A percentile compares a stretch with the other conserved stretches of the same genome.
Conservation (phyloP, 2,888 invertebrate species). For the Pemphredon lugubris region DNA sequence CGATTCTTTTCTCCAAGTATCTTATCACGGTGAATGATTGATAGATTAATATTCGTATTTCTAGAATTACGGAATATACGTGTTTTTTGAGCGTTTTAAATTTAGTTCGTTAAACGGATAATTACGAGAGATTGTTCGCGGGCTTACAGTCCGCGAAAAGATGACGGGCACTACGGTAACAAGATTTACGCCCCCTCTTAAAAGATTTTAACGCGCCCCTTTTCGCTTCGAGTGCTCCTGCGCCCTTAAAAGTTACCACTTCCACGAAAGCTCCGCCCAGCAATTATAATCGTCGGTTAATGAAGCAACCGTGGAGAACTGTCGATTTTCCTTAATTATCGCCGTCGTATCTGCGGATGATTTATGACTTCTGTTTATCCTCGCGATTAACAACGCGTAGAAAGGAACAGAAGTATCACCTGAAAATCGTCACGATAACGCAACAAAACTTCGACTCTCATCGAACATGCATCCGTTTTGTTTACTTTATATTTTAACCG, state of each 20-base stretch:
- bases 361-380: neutral
- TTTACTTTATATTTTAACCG: too few species aligned
- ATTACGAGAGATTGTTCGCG: neutral
- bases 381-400: neutral
- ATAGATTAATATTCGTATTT: too few species aligned
- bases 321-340: conserved; percentile 32
- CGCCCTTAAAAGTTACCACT: conserved; percentile 41
- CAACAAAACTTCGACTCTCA: too few species aligned
- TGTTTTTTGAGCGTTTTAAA: neutral
- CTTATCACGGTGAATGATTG: too few species aligned
- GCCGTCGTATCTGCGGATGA: neutral
- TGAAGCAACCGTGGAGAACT: conserved; percentile 24
- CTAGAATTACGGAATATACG: too few species aligned
- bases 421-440: too few species aligned
- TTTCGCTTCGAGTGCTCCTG: conserved; percentile 47
- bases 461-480: too few species aligned
- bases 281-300: conserved; percentile 59
- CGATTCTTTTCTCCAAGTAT: neutral
- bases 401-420: neutral
- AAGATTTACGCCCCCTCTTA: conserved; percentile 72
- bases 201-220: conserved; percentile 42
- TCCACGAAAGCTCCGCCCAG: conserved; percentile 52
- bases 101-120: neutral
- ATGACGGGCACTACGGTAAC: conserved; percentile 67
- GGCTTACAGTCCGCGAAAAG: conserved; percentile 25